Conservation (phyloP, 1,140 invertebrate genomes). For the Drosophila bocki region DNA sequence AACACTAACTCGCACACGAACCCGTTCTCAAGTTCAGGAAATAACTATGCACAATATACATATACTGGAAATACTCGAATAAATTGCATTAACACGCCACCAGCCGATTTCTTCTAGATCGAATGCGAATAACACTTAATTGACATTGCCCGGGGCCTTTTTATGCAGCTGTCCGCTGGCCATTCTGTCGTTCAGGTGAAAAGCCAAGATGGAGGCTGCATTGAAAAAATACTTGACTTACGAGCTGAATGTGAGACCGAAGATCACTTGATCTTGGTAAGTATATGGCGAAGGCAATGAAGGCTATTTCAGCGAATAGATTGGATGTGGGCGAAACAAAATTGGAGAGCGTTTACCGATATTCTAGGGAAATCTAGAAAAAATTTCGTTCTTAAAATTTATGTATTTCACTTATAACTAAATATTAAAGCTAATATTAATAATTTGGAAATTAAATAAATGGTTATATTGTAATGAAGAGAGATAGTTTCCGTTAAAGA, state of each 20-base stretch:
- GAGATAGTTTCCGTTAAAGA: not conserved
- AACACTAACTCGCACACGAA: constrained; percentile 23
- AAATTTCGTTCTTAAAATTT: no score
- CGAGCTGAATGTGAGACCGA: constrained; percentile 10
- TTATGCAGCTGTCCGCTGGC: constrained; percentile 7
- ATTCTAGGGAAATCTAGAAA: not conserved
- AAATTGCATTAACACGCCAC: constrained; percentile 55
- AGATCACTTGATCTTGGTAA: constrained; percentile 26
- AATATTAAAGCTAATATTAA: not conserved
- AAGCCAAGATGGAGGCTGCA: constrained; percentile 29
- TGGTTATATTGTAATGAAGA: not conserved
- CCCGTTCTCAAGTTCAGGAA: constrained; percentile 81
- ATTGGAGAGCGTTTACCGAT: no score
- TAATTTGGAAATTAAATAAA: not conserved
- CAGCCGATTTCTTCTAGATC: constrained; percentile 58
- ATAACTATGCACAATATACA: constrained; percentile 60
- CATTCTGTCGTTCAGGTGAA: constrained; percentile 34
- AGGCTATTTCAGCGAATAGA: not conserved
- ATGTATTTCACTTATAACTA: no score
- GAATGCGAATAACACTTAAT: constrained; percentile 38
- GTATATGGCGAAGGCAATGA: not conserved
- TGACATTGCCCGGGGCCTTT: constrained; percentile 28
- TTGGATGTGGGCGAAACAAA: not conserved
- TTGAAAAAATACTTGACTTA: constrained; percentile 16
- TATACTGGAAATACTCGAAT: constrained; percentile 59